phyloP scores from a whole-genome alignment of 1,140 invertebrate genomes.

The Hylaeus volcanicus region DNA sequence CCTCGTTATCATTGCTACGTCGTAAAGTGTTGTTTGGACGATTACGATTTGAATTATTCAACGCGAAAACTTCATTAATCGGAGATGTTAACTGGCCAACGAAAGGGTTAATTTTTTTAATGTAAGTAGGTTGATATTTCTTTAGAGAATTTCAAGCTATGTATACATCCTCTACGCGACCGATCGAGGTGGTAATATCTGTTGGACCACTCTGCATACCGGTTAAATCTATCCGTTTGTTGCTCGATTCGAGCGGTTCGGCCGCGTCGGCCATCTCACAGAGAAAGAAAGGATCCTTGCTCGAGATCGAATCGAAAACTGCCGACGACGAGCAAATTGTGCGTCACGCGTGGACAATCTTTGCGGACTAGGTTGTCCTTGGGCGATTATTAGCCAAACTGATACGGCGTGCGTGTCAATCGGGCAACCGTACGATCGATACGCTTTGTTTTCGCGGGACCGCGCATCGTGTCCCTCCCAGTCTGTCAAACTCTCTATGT shows the following conservation, averaged over 20 bases:
- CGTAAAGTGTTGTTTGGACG: neutral
- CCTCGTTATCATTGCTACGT: neutral
- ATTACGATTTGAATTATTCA: slow-evolving; percentile 21
- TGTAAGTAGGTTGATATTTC: no score
- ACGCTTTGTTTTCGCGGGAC: slow-evolving; percentile 51
- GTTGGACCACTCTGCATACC: no score
- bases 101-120: no score
- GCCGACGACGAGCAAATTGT: slow-evolving; percentile 28
- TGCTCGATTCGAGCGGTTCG: no score
- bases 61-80: slow-evolving; percentile 5
- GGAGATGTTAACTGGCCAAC: neutral
- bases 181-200: no score
- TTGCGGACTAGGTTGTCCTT: slow-evolving; percentile 6
- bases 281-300: neutral
- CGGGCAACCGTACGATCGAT: slow-evolving; percentile 35
- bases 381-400: slow-evolving; percentile 19
- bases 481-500: slow-evolving; percentile 36
- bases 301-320: slow-evolving; percentile 13
- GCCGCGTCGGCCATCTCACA: no score
- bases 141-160: no score
- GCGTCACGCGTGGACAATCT: slow-evolving; percentile 20
- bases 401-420: slow-evolving; percentile 24
- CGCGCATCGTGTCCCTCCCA: slow-evolving; percentile 1
- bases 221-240: no score
- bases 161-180: no score